Evolutionary conservation across 2,888 invertebrate genomes (phyloP), one percentile per base, ranked within the genome.

Genomic region (Allolobophora icterica): DNA sequence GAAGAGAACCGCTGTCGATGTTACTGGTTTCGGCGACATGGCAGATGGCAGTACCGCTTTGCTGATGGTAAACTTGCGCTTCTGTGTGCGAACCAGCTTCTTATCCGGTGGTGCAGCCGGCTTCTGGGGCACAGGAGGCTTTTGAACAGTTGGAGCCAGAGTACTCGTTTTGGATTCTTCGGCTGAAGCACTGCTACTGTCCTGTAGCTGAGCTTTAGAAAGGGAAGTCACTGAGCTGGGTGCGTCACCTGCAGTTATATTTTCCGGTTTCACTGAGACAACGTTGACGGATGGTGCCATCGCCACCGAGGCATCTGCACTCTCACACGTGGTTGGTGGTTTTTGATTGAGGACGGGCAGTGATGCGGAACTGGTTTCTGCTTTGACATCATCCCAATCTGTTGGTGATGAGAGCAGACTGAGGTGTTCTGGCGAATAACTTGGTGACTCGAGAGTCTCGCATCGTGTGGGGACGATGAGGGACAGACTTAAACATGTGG

Each of bases 1-100:
- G 91, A 87, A 91, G 45, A 91, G 91, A 35, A 91, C 91, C 24
- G 91, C 84, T 6, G 91, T 52, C 52, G 84, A 52, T 34, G 35
- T 33, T 15, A 84, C 42, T 33, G 33, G 52, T 34, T 40, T n/a
- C 35, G 34, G 35, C 34, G 91, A 89, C 89, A 89, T 52, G 24
- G 84, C 52, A 35, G 91, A 91, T 33, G 91, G 91, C 42, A 91
- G 89, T 13, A 52, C 89, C 42, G 91, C 89, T 52, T 89, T 89
- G 91, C 87, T 91, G 34, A 91, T 89, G 24, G 91, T 91, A n/a
- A 91, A 91, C 91, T 91, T 91, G 17, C 91, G 84, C 89, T 91
- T 91, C 17, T 8, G 3, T 58, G 87, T 38, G 5, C 87, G 34
- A 6, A 38, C 87, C 87, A 38, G 38, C 38, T 87, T 87, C 87